phyloP scores from a whole-genome alignment of 2,797 vertebrate genomes.

The Pangasius larnaudii region DNA sequence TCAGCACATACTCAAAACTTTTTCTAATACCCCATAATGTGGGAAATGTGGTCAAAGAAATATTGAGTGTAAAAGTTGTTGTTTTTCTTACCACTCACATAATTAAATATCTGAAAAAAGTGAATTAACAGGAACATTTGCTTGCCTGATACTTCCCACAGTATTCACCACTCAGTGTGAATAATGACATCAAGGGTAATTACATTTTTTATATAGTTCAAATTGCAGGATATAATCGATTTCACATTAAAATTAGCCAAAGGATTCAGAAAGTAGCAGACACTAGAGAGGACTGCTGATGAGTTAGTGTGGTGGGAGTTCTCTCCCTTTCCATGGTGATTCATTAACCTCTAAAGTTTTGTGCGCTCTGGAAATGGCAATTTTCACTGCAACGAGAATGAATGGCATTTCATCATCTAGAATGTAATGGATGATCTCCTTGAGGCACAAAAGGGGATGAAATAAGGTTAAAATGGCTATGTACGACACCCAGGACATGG shows the following conservation, averaged over 20 bases:
- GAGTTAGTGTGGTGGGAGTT: constrained; percentile 25
- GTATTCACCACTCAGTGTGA: constrained; percentile 41
- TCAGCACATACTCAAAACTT: not conserved
- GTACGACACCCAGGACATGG: constrained; percentile 34
- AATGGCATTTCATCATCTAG: constrained; percentile 58
- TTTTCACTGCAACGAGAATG: constrained; percentile 52
- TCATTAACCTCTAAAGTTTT: constrained; percentile 43
- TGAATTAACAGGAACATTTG: constrained; percentile 33
- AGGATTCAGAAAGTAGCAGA: constrained; percentile 21
- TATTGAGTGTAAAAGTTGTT: constrained; percentile 9
- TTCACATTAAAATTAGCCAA: constrained; percentile 36
- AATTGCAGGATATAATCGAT: constrained; percentile 46
- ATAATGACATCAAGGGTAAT: constrained; percentile 41
- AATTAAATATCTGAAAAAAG: not conserved
- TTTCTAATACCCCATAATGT: constrained; percentile 15
- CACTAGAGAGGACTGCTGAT: constrained; percentile 32
- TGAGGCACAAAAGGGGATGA: constrained; percentile 51
- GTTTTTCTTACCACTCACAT: constrained; percentile 36
- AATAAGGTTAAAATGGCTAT: constrained; percentile 56
- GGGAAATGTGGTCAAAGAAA: constrained; percentile 17
- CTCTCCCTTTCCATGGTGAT: constrained; percentile 55
- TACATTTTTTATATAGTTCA: constrained; percentile 31
- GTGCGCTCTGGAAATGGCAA: constrained; percentile 39
- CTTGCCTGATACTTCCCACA: constrained; percentile 41
- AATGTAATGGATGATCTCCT: constrained; percentile 57